Conservation (phyloP, 2,888 invertebrate species). For the Nomada lathburiana region DNA sequence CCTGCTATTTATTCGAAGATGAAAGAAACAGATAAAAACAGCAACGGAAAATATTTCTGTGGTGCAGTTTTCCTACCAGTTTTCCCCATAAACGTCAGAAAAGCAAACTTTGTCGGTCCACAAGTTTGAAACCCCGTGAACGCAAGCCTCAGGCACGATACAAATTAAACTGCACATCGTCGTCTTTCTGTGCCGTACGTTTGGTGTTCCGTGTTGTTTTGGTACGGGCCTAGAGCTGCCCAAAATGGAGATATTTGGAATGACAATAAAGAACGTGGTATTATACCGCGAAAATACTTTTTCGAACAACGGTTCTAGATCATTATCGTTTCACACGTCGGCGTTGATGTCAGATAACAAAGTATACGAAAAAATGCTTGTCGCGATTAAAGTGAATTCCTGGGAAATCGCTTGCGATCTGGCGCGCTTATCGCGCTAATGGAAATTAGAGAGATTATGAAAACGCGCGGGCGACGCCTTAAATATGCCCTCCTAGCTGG, state of each 20-base stretch:
- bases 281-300: not conserved
- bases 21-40: slow-evolving; percentile 50
- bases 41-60: slow-evolving; percentile 31
- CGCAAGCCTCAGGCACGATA: slow-evolving; percentile 44
- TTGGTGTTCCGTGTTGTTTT: slow-evolving; percentile 23
- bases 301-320: not conserved
- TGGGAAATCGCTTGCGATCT: slow-evolving; percentile 20
- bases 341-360: no score
- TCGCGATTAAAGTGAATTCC: slow-evolving; percentile 29
- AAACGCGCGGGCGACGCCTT: slow-evolving; percentile 69
- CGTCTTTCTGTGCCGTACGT: slow-evolving; percentile 30
- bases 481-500: slow-evolving; percentile 72
- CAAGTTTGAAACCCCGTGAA: slow-evolving; percentile 35
- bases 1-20: slow-evolving; percentile 30
- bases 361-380: slow-evolving; percentile 2
- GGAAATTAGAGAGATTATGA: slow-evolving; percentile 75
- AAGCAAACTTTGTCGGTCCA: slow-evolving; percentile 56
- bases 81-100: slow-evolving; percentile 30
- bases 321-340: not conserved
- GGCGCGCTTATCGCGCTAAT: slow-evolving; percentile 55
- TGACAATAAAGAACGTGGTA: not conserved
- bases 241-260: slow-evolving; percentile 4
- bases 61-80: slow-evolving; percentile 22
- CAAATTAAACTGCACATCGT: slow-evolving; percentile 57
- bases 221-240: not conserved